Base-by-base conservation (phyloP, 2,113 vertebrate genomes). In the Trochalopteron elliotii region DNA sequence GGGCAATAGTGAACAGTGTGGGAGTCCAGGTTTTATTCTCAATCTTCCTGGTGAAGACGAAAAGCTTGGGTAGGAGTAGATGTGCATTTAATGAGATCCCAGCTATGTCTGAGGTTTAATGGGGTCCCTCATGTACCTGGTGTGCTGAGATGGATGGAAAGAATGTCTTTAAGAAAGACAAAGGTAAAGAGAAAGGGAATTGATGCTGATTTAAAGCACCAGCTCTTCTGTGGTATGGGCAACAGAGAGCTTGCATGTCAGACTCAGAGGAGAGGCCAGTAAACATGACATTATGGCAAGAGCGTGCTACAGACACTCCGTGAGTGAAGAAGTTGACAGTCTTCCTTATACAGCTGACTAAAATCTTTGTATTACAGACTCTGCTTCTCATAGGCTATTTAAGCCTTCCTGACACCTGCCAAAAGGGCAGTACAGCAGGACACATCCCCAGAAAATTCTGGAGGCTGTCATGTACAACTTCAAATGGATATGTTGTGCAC, bases 41-140 rank as follows among this genome's bases (percentile, higher is more conserved):
- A 33, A 0, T 19, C 5, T 25, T 84, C 11, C 33, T 71, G 14
- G 15, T 33, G 35, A 65, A 69, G 28, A 64, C 35, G 35, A 69
- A 53, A 64, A 5, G 0, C 35, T 59, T 78, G 19, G n/a, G 15
- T 37, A 75, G 39, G 12, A 65, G 21, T 5, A 75, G 24, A 31
- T 35, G 39, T 1, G 3, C 10, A 49, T 53, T 75, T 87, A 6
- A 56, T 50, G 61, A 65, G 22, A 75, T n/a, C 44, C 4, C 31
- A 50, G 40, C 19, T 60, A 35, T 25, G 8, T 49, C 21, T 79
- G 44, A 79, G 33, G 10, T 60, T 70, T 50, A 60, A 57, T 65
- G 45, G 19, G 33, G 13, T 49, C 20, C 20, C 5, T 50, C 1
- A 0, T 15, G 9, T 61, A 13, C 37, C 30, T 53, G 27, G 1